Percentiles rank a stretch among this genome's conserved stretches.
Conservation (phyloP, 2,113 vertebrate species). For the Daphoenositta chrysoptera region DNA sequence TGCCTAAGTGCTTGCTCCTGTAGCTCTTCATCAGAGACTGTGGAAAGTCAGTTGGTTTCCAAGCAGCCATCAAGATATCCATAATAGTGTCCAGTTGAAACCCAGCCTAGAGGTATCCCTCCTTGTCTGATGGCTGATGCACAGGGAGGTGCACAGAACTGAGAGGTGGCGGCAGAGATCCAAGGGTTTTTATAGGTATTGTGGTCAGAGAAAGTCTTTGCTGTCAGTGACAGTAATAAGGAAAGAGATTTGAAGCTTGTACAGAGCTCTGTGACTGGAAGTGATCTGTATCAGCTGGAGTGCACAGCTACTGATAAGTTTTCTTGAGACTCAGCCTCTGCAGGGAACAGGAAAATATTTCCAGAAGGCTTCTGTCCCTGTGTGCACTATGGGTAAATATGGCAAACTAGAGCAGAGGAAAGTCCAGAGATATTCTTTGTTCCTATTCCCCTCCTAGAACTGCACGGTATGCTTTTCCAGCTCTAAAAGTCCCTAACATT, state of each 20-base stretch:
- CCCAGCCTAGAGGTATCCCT: neutral
- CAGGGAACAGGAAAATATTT: neutral
- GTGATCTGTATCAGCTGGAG: neutral
- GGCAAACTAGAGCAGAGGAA: neutral
- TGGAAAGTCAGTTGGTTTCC: neutral
- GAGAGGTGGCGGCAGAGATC: neutral
- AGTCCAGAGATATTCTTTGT: neutral
- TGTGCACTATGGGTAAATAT: neutral
- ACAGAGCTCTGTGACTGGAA: neutral
- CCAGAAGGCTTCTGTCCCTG: neutral
- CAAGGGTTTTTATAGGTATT: neutral
- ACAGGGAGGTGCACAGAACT: neutral
- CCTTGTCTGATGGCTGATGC: neutral
- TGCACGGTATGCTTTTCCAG: neutral
- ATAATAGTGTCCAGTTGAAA: neutral
- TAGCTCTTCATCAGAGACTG: neutral
- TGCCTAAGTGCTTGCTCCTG: neutral
- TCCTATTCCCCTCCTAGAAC: neutral
- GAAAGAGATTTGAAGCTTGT: neutral
- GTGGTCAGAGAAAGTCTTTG: neutral
- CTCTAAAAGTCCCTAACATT: neutral
- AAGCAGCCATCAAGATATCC: neutral
- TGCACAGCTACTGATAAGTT: neutral
- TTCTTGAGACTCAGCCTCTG: neutral
- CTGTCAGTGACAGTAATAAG: neutral